Conservation (phyloP, 1,140 invertebrate genomes). For the Battus philenor region DNA sequence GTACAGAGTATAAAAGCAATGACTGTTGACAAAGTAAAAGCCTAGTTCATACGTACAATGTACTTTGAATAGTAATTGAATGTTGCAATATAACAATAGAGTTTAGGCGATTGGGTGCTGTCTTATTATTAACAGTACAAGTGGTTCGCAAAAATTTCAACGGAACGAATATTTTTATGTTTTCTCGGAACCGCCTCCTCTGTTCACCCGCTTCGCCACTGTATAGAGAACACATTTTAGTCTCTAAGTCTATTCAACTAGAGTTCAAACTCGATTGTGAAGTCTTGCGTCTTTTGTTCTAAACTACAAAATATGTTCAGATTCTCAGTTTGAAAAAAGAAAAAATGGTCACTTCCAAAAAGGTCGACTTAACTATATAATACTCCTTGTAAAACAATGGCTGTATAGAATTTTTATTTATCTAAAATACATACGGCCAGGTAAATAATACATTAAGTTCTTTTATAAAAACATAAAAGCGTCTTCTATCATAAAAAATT, state of each 20-base stretch:
- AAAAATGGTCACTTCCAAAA: conserved; percentile 12
- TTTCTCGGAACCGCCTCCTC: conserved; percentile 21
- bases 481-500: no score
- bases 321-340: conserved; percentile 8
- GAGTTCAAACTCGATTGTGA: conserved; percentile 6
- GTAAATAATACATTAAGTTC: neutral
- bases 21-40: neutral
- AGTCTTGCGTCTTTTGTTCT: conserved; percentile 21
- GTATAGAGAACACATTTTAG: conserved; percentile 13
- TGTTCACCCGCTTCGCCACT: conserved; percentile 3
- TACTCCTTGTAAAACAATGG: conserved; percentile 15
- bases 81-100: conserved; percentile 11
- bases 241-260: neutral
- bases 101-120: conserved; percentile 6
- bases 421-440: neutral
- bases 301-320: conserved; percentile 21
- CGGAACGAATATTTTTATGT: conserved; percentile 21
- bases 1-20: no score
- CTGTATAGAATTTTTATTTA: conserved; percentile 2
- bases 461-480: no score
- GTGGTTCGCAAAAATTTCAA: conserved; percentile 25
- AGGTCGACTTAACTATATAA: conserved; percentile 16
- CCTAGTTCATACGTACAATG: conserved; percentile 11
- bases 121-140: conserved; percentile 16
- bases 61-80: conserved; percentile 14